Percentiles rank a stretch among this genome's conserved stretches.
phyloP scores from a whole-genome alignment of 2,797 vertebrate species.

The Spea hammondii region DNA sequence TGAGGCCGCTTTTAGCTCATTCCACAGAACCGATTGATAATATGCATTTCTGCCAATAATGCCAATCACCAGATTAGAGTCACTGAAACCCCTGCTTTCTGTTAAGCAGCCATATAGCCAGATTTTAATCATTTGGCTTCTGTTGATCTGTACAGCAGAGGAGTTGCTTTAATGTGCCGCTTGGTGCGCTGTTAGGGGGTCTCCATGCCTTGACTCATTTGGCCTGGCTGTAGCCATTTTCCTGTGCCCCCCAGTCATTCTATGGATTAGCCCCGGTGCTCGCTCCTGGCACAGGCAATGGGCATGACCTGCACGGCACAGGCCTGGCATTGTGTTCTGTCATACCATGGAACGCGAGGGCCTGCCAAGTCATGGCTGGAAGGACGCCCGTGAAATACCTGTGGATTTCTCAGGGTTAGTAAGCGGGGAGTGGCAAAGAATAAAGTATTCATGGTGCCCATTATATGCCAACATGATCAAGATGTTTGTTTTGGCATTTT shows the following conservation, averaged over 20 bases:
- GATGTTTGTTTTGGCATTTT: slow-evolving; percentile 13
- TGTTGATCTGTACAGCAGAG: no score
- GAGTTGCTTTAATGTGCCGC: no score
- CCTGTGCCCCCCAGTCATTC: background rate
- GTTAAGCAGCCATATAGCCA: no score
- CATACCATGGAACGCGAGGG: slow-evolving; percentile 21
- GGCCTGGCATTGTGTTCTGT: slow-evolving; percentile 34
- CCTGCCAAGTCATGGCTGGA: slow-evolving; percentile 36
- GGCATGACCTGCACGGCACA: slow-evolving; percentile 30
- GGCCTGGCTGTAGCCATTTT: no score
- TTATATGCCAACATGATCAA: slow-evolving; percentile 12
- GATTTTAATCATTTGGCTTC: no score
- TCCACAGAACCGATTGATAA: no score
- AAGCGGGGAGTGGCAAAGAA: background rate
- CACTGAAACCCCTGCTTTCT: no score
- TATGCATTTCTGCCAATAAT: no score
- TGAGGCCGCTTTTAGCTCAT: no score
- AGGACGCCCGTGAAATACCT: slow-evolving; percentile 20
- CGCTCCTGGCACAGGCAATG: slow-evolving; percentile 32
- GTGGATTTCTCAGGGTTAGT: background rate
- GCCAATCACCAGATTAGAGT: no score
- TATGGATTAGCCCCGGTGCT: slow-evolving; percentile 24
- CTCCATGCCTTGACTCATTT: no score
- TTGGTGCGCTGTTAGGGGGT: no score
- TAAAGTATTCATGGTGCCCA: background rate